A percentile compares a stretch with the other conserved stretches of the same genome.
Evolutionary conservation across 2,888 invertebrate species (phyloP).

Genomic region (Panorpa germanica): DNA sequence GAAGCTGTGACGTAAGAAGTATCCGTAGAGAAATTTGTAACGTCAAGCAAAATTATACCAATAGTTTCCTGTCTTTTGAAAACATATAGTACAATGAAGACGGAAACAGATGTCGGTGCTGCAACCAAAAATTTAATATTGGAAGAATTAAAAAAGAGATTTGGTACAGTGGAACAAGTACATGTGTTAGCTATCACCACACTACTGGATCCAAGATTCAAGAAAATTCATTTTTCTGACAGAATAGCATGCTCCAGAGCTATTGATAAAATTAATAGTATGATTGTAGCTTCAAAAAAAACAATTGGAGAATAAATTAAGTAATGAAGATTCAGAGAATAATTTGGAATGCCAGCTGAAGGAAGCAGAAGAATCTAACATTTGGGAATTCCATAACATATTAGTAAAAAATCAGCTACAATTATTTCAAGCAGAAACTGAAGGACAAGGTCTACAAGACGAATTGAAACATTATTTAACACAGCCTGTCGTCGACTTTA

Average conservation of each 20-base stretch:
- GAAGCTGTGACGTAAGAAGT: conserved; percentile 13
- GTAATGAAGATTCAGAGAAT: no score
- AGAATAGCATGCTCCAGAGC: conserved; percentile 10
- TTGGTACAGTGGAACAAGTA: conserved; percentile 9
- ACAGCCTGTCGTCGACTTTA: conserved; percentile 14
- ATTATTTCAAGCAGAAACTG: conserved; percentile 12
- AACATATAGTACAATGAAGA: no score
- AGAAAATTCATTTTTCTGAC: conserved; percentile 12
- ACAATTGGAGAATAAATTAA: no score
- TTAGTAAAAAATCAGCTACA: conserved; percentile 14
- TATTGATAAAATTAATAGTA: background rate
- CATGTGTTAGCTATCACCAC: conserved; percentile 11
- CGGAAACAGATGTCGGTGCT: no score
- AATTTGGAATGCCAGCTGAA: no score
- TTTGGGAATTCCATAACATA: no score
- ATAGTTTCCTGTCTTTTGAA: no score
- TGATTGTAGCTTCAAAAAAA: no score
- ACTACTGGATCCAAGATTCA: conserved; percentile 13
- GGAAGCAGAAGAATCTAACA: no score
- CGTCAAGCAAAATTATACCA: conserved; percentile 13
- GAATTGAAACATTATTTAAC: conserved; percentile 15
- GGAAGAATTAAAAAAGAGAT: conserved; percentile 10
- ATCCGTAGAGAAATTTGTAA: conserved; percentile 12
- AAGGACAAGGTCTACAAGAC: conserved; percentile 15
- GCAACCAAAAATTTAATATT: no score